A percentile compares a stretch with the other conserved stretches of the same genome.
These are phyloP conservation scores for Chamaetylas fuelleborni DNA, from an alignment of 2,113 vertebrate genomes.

Conservation along the genomic window DNA sequence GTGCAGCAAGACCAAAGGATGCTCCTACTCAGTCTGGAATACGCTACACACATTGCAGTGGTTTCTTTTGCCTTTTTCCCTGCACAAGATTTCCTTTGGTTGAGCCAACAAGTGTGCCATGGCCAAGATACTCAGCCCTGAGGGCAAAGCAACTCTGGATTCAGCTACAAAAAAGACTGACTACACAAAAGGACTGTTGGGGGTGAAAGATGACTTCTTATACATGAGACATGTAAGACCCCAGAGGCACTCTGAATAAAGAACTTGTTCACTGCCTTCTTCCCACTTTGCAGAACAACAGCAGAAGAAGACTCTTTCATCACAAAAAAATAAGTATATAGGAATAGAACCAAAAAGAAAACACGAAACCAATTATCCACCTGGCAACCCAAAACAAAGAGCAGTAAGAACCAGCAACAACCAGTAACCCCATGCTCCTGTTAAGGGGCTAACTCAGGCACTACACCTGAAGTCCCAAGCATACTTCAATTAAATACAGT, in stretches of 20 bases:
- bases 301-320: background rate
- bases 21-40: background rate
- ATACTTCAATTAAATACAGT: background rate
- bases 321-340: background rate
- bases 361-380: background rate
- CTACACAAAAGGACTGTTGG: accelerated
- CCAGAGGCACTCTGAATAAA: background rate
- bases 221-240: background rate
- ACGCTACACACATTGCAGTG: accelerated
- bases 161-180: background rate
- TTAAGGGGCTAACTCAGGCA: background rate
- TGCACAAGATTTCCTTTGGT: background rate
- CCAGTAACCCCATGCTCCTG: background rate
- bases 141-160: background rate
- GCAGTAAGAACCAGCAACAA: background rate
- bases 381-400: background rate
- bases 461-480: background rate
- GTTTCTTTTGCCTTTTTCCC: background rate
- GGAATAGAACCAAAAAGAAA: background rate
- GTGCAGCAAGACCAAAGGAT: background rate
- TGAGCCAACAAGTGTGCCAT: background rate
- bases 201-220: background rate
- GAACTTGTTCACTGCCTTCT: background rate
- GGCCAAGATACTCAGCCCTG: background rate
- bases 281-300: background rate